phyloP scores from a whole-genome alignment of 1,140 invertebrate species.

The Penaeus chinensis region DNA sequence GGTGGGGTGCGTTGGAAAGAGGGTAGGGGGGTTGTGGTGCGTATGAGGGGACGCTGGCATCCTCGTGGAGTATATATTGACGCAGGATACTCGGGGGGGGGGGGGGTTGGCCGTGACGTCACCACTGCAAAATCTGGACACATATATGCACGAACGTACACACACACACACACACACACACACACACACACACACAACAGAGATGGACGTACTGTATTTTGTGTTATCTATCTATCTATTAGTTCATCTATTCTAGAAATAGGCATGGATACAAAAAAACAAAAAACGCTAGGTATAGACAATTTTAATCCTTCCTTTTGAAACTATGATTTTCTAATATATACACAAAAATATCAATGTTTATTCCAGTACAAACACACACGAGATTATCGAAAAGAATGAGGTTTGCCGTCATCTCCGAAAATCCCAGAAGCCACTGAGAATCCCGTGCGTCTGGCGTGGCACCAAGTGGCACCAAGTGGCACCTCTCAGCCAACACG shows the following conservation, averaged over 20 bases:
- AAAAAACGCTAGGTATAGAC: too few relatives aligned
- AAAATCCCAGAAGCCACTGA: neutral
- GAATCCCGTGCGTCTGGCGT: neutral
- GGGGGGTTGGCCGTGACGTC: neutral
- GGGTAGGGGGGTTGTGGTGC: neutral
- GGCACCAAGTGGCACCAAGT: constrained; percentile 8
- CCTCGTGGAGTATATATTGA: neutral
- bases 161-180: neutral
- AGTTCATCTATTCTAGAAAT: too few relatives aligned
- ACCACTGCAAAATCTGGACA: constrained; percentile 2
- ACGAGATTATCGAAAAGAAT: too few relatives aligned
- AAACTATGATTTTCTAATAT: too few relatives aligned
- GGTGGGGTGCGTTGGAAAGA: neutral
- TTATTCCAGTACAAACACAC: too few relatives aligned
- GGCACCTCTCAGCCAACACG: neutral
- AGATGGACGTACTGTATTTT: too few relatives aligned
- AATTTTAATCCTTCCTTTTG: too few relatives aligned
- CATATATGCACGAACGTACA: neutral
- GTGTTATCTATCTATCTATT: too few relatives aligned
- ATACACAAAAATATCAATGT: too few relatives aligned
- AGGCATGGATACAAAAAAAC: too few relatives aligned
- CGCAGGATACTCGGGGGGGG: neutral
- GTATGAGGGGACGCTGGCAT: neutral
- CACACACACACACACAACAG: neutral
- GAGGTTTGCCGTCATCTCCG: neutral